A percentile compares a stretch with the other conserved stretches of the same genome.
Conservation (phyloP, 2,888 invertebrate species). For the Acleris laterana region DNA sequence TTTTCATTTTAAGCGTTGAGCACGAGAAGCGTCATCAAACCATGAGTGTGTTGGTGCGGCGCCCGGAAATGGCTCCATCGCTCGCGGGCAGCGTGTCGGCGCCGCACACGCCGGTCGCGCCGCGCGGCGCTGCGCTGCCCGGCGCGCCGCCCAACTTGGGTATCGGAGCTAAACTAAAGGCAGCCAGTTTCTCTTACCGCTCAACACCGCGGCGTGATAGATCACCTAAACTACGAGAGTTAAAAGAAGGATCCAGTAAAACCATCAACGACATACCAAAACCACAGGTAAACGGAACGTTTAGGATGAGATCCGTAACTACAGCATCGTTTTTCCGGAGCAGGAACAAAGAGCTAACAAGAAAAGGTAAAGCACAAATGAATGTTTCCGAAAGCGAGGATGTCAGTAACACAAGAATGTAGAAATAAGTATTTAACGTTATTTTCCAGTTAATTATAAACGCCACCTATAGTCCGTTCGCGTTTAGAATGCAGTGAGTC, state of each 20-base stretch:
- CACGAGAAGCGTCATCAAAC: slow-evolving; percentile 61
- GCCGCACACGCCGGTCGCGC: slow-evolving; percentile 75
- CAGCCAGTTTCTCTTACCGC: slow-evolving; percentile 71
- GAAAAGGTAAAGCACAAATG: slow-evolving; percentile 47
- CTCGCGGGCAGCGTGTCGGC: slow-evolving; percentile 60
- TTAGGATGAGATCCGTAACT: slow-evolving; percentile 69
- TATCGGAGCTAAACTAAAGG: slow-evolving; percentile 63
- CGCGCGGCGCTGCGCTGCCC: slow-evolving; percentile 47
- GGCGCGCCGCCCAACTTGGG: slow-evolving; percentile 53
- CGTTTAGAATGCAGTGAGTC: too few relatives aligned
- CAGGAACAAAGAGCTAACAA: slow-evolving; percentile 57
- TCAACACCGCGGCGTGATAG: slow-evolving; percentile 60
- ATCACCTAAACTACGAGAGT: slow-evolving; percentile 61
- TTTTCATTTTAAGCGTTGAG: slow-evolving; percentile 46
- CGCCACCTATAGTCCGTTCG: too few relatives aligned
- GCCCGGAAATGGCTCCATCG: slow-evolving; percentile 55
- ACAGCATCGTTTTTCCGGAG: slow-evolving; percentile 69
- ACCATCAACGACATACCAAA: slow-evolving; percentile 7
- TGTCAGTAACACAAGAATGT: slow-evolving; percentile 67
- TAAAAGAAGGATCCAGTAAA: slow-evolving; percentile 45
- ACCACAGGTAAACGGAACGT: slow-evolving; percentile 39
- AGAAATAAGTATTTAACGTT: slow-evolving; percentile 15
- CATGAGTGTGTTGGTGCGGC: slow-evolving; percentile 69
- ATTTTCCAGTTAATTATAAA: too few relatives aligned
- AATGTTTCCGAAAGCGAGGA: slow-evolving; percentile 56